These are phyloP conservation scores for Geococcyx californianus DNA, from an alignment of 2,113 vertebrate genomes.

Conservation along the genomic window DNA sequence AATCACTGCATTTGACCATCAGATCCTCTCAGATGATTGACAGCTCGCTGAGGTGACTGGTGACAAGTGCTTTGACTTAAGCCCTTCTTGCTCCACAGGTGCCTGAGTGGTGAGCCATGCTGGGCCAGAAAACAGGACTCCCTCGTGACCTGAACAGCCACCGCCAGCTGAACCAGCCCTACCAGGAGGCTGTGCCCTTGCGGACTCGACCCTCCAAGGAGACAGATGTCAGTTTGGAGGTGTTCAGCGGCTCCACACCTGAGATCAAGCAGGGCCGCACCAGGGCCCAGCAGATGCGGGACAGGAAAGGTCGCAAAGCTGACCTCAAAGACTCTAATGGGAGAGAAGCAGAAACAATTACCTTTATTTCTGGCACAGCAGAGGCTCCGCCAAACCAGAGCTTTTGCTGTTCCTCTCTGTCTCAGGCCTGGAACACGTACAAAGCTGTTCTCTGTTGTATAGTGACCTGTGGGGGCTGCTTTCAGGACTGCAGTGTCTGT, in stretches of 20 bases:
- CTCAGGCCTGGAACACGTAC: constrained; percentile 90
- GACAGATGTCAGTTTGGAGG: constrained; percentile 76
- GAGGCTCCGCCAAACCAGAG: constrained; percentile 73
- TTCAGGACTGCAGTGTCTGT: constrained; percentile 83
- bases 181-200: constrained; percentile 74
- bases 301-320: constrained; percentile 66
- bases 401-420: constrained; percentile 82
- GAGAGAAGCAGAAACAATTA: constrained; percentile 83
- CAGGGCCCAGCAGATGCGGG: constrained; percentile 29
- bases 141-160: constrained; percentile 62
- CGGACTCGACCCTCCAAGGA: constrained; percentile 64
- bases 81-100: constrained; percentile 15
- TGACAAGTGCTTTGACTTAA: accelerated
- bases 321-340: constrained; percentile 76
- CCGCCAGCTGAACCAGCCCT: constrained; percentile 63
- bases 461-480: constrained; percentile 78
- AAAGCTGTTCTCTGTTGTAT: constrained; percentile 81
- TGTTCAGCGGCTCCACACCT: constrained; percentile 63
- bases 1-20: accelerated
- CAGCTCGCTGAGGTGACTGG: neutral
- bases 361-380: constrained; percentile 87
- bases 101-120: constrained; percentile 82
- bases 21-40: accelerated
- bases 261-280: constrained; percentile 62
- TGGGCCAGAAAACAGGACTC: constrained; percentile 77